phyloP scores from a whole-genome alignment of 2,797 vertebrate genomes.

The Coracias cyanogaster region DNA sequence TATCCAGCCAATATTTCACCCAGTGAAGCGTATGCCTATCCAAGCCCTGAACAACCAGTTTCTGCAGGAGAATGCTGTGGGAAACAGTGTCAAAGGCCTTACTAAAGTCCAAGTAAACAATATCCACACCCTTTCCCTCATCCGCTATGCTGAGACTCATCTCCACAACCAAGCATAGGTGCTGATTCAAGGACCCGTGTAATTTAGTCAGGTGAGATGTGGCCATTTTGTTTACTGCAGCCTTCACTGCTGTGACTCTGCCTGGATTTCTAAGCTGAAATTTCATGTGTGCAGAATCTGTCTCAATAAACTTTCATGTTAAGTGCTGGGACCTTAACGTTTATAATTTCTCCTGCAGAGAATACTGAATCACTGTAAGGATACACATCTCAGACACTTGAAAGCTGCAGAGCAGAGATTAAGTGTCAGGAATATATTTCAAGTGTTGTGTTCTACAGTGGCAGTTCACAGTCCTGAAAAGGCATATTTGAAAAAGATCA shows the following conservation, averaged over 20 bases:
- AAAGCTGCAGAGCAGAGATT: not conserved
- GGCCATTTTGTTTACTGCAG: not conserved
- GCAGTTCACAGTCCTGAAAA: not conserved
- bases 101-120: not conserved
- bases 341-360: not conserved
- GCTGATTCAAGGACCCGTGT: not conserved
- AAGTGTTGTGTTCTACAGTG: not conserved
- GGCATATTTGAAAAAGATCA: not conserved
- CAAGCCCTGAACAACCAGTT: not conserved
- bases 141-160: not conserved
- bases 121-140: not conserved
- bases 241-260: not conserved
- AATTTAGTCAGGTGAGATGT: not conserved
- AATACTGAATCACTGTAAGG: not conserved
- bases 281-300: not conserved
- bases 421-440: not conserved
- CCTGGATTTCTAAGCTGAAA: not conserved
- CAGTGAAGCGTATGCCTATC: not conserved
- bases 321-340: not conserved
- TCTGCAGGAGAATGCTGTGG: not conserved
- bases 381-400: accelerated
- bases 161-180: not conserved
- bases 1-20: not conserved
- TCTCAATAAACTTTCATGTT: not conserved
- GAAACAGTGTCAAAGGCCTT: not conserved